Conservation (phyloP, 2,888 invertebrate species). For the Agrochola macilenta region DNA sequence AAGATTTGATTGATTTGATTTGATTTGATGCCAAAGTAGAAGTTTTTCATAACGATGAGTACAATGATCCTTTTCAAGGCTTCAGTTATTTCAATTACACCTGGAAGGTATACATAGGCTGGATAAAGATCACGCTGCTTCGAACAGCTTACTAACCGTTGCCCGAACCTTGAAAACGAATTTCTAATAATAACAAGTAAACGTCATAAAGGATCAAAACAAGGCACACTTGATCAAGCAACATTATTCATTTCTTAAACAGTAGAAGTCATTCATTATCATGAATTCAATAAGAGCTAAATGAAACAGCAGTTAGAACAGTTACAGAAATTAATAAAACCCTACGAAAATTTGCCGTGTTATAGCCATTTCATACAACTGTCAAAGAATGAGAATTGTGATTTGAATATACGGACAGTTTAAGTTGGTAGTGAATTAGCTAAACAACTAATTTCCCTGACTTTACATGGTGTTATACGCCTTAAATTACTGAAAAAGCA, state of each 20-base stretch:
- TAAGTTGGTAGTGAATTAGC: neutral
- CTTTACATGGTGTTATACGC: neutral
- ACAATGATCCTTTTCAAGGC: neutral
- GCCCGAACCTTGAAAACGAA: neutral
- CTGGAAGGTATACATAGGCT: neutral
- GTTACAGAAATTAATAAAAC: neutral
- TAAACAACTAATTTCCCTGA: neutral
- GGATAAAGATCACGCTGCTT: neutral
- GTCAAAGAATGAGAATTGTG: neutral
- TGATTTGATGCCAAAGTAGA: neutral
- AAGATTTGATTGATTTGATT: no score
- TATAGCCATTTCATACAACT: neutral
- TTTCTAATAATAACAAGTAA: neutral
- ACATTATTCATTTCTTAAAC: neutral
- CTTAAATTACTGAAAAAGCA: neutral
- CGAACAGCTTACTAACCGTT: neutral
- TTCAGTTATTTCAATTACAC: neutral
- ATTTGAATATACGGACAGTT: constrained; percentile 7
- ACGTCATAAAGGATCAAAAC: neutral
- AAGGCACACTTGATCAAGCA: constrained; percentile 30
- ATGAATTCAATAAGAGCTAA: neutral
- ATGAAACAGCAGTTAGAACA: neutral
- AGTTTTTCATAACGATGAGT: no score
- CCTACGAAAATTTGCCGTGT: neutral
- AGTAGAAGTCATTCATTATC: neutral